These are phyloP conservation scores for Syngnathus typhle DNA, from an alignment of 2,113 vertebrate species.

Conservation along the genomic window DNA sequence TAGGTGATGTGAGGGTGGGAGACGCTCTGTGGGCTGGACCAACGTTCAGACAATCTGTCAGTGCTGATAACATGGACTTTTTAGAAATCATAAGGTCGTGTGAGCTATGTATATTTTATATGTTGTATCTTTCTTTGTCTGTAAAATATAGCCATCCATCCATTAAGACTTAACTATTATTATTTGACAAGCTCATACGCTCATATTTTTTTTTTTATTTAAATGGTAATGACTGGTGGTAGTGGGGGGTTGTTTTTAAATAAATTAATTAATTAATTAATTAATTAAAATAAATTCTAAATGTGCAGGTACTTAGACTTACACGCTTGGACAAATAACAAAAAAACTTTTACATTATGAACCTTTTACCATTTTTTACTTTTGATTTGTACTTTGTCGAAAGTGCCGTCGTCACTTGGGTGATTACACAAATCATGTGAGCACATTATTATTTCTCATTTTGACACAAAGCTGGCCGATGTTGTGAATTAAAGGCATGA, in stretches of 20 bases:
- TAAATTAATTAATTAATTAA: not conserved
- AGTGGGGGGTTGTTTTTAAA: not conserved
- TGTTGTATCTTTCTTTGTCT: too few species aligned
- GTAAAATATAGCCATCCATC: too few species aligned
- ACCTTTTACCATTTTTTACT: not conserved
- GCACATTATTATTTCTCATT: not conserved
- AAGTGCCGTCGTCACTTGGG: not conserved
- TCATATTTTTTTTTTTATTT: too few species aligned
- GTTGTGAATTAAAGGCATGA: not conserved
- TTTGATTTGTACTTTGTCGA: not conserved
- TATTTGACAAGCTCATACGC: too few species aligned
- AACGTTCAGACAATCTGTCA: not conserved
- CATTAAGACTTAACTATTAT: too few species aligned
- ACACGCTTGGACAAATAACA: not conserved
- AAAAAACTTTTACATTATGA: not conserved
- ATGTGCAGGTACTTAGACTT: too few species aligned
- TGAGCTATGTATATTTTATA: not conserved
- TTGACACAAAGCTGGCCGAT: not conserved
- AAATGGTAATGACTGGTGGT: too few species aligned
- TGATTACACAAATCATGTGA: not conserved
- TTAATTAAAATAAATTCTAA: too few species aligned
- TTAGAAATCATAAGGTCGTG: not conserved
- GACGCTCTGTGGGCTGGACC: slow-evolving; percentile 20
- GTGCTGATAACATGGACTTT: not conserved
- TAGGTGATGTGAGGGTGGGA: slow-evolving; percentile 4